These are phyloP conservation scores for Eidolon dupreanum DNA, from an alignment of 2,797 vertebrate genomes.

Conservation along the genomic window DNA sequence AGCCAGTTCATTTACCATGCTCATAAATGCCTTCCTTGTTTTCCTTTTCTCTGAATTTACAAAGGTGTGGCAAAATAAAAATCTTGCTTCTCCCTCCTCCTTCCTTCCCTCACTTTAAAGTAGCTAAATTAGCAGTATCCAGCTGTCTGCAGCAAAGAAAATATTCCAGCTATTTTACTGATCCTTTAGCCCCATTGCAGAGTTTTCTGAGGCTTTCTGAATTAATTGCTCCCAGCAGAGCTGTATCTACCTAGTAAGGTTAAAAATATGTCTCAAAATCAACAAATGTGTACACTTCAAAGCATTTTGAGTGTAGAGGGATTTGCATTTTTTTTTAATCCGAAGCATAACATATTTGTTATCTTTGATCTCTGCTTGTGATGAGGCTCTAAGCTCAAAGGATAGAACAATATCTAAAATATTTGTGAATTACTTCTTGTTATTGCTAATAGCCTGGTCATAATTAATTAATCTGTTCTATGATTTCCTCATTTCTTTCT, in stretches of 20 bases:
- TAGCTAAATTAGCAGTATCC: constrained; percentile 23
- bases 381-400: background rate
- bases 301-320: background rate
- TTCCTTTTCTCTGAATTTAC: constrained; percentile 8
- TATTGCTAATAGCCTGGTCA: background rate
- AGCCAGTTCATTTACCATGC: background rate
- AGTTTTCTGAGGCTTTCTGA: constrained; percentile 59
- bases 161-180: constrained; percentile 41
- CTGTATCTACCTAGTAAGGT: constrained; percentile 46
- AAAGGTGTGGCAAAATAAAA: background rate
- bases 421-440: background rate
- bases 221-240: constrained; percentile 56
- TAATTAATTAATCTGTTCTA: background rate
- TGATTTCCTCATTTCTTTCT: background rate
- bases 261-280: constrained; percentile 57
- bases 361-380: constrained; percentile 27
- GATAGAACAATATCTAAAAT: background rate
- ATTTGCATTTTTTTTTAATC: constrained; percentile 20
- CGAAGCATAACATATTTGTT: background rate
- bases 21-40: background rate
- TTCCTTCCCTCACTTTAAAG: background rate
- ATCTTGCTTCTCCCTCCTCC: background rate
- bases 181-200: background rate
- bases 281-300: constrained; percentile 21
- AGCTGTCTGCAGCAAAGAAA: constrained; percentile 54